These are phyloP conservation scores for Saguinus midas DNA, from an alignment of 2,113 vertebrate genomes.

Conservation along the genomic window DNA sequence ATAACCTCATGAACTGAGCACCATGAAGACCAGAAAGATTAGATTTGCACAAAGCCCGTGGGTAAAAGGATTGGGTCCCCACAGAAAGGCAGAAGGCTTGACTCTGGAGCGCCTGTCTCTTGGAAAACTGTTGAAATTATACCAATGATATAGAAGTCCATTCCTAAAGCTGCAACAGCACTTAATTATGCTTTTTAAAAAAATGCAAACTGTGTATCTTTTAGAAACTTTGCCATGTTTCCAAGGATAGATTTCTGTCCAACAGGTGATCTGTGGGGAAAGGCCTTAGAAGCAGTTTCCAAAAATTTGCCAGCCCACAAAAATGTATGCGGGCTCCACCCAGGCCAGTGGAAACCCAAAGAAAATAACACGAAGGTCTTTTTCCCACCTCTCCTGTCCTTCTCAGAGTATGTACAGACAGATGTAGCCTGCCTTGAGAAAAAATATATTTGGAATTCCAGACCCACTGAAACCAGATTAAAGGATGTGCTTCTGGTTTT, in stretches of 20 bases:
- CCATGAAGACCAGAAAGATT: not conserved
- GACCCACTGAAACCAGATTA: not conserved
- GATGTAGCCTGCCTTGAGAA: not conserved
- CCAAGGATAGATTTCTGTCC: not conserved
- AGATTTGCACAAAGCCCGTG: rapidly evolving
- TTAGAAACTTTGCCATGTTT: not conserved
- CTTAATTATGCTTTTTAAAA: not conserved
- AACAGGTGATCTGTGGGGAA: not conserved
- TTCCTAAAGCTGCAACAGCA: not conserved
- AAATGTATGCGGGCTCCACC: not conserved
- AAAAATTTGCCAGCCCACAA: not conserved
- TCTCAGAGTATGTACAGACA: not conserved
- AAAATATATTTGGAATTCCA: not conserved
- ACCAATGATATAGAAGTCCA: not conserved
- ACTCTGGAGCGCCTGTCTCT: rapidly evolving
- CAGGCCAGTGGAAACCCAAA: not conserved
- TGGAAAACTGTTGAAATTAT: not conserved
- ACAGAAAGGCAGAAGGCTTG: not conserved
- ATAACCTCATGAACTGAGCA: not conserved
- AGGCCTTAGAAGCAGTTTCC: not conserved
- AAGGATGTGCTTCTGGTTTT: not conserved
- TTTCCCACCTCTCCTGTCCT: not conserved
- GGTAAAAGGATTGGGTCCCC: not conserved
- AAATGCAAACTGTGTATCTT: conserved; percentile 24
- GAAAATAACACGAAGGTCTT: not conserved